Evolutionary conservation across 2,888 invertebrate genomes (phyloP).

Genomic region (Deilephila porcellus): DNA sequence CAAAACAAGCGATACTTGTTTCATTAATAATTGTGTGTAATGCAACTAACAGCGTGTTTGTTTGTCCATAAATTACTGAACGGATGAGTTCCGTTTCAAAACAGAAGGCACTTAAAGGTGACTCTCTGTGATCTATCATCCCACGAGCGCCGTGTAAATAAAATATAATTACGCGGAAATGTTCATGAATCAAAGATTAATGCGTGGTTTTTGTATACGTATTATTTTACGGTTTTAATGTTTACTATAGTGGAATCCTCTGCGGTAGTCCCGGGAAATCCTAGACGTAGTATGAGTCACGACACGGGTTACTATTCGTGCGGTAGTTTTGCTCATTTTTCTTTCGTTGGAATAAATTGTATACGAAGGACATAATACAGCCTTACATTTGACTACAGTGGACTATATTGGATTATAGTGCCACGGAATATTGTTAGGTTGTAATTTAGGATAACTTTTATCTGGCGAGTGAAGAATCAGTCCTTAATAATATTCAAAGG

Average conservation of each 20-base stretch:
- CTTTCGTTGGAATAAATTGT: not conserved
- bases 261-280: constrained; percentile 4
- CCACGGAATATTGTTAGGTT: no score
- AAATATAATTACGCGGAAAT: constrained; percentile 1
- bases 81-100: constrained; percentile 9
- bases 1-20: constrained; percentile 2
- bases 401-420: no score
- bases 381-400: no score
- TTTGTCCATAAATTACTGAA: constrained; percentile 30
- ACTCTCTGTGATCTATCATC: constrained; percentile 1
- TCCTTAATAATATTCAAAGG: no score
- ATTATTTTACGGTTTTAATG: not conserved
- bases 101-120: not conserved
- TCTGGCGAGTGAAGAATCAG: no score
- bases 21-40: constrained; percentile 16
- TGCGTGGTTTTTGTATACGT: not conserved
- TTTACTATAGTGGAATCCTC: not conserved
- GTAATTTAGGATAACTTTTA: no score
- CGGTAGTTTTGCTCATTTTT: no score
- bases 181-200: not conserved
- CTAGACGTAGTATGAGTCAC: constrained; percentile 16
- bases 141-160: not conserved
- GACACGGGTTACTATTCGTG: no score
- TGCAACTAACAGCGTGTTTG: constrained; percentile 21
- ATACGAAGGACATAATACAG: no score